Conservation (phyloP, 2,797 vertebrate species). For the Eidolon dupreanum region DNA sequence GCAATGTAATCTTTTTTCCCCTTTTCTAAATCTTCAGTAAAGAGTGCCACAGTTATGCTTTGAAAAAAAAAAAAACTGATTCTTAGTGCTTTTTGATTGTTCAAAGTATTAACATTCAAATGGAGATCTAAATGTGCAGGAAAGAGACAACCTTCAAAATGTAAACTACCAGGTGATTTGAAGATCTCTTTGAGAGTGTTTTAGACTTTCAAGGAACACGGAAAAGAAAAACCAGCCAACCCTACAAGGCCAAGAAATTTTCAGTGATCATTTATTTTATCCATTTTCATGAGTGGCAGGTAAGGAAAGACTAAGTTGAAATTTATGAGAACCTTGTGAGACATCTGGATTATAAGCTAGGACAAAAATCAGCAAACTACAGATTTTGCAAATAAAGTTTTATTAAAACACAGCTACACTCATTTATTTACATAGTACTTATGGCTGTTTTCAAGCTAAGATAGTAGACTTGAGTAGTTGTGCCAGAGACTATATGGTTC, state of each 20-base stretch:
- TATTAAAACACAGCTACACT: background rate
- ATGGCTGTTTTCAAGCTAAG: background rate
- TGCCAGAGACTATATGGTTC: background rate
- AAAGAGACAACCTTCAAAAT: background rate
- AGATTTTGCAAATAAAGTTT: slow-evolving; percentile 21
- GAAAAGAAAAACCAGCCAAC: background rate
- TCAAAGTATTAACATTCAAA: background rate
- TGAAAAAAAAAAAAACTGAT: background rate
- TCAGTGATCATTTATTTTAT: background rate
- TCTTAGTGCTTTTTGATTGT: background rate
- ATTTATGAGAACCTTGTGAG: background rate
- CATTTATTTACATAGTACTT: background rate
- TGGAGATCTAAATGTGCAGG: background rate
- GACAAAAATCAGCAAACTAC: background rate
- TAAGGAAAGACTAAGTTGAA: background rate
- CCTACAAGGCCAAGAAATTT: background rate
- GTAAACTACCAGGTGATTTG: background rate
- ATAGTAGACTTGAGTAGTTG: background rate
- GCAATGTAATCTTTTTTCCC: background rate
- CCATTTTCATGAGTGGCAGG: background rate
- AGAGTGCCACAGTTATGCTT: background rate
- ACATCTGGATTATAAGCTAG: background rate
- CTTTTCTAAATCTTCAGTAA: background rate
- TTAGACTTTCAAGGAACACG: background rate
- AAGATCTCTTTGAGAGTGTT: background rate